Conservation (phyloP, 2,797 vertebrate species). For the Tangara arthus region DNA sequence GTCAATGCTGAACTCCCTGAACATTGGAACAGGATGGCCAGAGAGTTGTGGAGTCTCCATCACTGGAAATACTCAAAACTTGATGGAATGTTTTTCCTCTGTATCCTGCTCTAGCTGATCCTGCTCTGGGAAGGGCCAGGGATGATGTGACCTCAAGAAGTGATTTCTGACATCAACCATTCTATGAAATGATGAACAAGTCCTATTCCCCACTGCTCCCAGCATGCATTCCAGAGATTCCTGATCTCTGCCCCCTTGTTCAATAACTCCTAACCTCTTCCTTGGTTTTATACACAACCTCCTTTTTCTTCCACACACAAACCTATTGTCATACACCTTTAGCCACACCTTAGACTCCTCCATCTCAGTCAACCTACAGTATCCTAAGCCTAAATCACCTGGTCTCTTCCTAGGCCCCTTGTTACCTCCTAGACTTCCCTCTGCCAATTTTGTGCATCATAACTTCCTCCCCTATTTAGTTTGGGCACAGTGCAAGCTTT, state of each 20-base stretch:
- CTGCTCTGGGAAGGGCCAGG: neutral
- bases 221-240: neutral
- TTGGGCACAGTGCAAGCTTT: neutral
- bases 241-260: neutral
- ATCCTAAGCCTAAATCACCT: neutral
- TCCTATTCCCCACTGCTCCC: neutral
- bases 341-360: neutral
- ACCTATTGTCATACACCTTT: accelerated
- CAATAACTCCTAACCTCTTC: neutral
- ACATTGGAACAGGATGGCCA: neutral
- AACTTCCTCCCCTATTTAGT: neutral
- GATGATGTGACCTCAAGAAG: neutral
- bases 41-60: neutral
- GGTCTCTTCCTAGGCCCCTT: neutral
- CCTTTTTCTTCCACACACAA: neutral
- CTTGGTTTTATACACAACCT: neutral
- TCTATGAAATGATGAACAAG: neutral
- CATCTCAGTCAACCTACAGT: neutral
- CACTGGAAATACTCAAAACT: neutral
- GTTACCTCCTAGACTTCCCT: neutral
- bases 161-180: neutral
- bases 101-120: neutral
- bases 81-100: neutral
- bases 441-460: neutral
- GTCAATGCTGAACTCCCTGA: neutral